phyloP scores from a whole-genome alignment of 2,888 invertebrate genomes.

The Scrobipalpa atriplicella region DNA sequence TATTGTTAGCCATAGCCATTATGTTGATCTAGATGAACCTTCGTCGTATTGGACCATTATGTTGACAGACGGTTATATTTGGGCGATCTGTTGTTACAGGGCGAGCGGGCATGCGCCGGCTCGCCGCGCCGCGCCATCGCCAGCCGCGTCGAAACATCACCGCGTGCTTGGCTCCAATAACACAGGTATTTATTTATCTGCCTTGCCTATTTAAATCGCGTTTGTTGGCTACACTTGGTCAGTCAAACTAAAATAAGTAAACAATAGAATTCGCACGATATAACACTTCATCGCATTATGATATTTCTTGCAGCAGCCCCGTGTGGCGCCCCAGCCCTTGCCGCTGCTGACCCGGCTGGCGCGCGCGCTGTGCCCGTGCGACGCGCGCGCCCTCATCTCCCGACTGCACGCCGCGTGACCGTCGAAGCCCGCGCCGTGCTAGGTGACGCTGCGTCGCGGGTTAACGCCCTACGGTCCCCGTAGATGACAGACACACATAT shows the following conservation, averaged over 20 bases:
- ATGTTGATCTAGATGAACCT: no score
- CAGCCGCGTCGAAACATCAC: slow-evolving; percentile 11
- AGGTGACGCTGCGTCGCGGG: slow-evolving; percentile 31
- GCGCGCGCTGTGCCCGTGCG: slow-evolving; percentile 27
- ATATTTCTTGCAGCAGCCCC: not conserved
- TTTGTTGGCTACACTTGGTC: no score
- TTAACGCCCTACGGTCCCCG: not conserved
- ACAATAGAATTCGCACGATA: no score
- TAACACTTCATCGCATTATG: no score
- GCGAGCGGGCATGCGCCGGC: not conserved
- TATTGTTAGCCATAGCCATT: no score
- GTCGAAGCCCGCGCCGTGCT: slow-evolving; percentile 87
- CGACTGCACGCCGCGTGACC: slow-evolving; percentile 27
- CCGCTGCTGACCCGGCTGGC: slow-evolving; percentile 25
- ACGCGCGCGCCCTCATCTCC: slow-evolving; percentile 21
- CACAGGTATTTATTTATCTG: not conserved
- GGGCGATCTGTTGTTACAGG: not conserved
- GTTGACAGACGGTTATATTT: no score
- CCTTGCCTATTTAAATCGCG: not conserved
- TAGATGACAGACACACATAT: not conserved
- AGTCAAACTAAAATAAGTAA: no score
- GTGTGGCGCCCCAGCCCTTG: not conserved
- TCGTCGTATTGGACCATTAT: no score
- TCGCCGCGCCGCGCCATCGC: slow-evolving; percentile 10
- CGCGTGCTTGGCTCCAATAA: slow-evolving; percentile 1